These are phyloP conservation scores for Listrodromus nycthemerus DNA, from an alignment of 2,888 invertebrate species.

Conservation along the genomic window DNA sequence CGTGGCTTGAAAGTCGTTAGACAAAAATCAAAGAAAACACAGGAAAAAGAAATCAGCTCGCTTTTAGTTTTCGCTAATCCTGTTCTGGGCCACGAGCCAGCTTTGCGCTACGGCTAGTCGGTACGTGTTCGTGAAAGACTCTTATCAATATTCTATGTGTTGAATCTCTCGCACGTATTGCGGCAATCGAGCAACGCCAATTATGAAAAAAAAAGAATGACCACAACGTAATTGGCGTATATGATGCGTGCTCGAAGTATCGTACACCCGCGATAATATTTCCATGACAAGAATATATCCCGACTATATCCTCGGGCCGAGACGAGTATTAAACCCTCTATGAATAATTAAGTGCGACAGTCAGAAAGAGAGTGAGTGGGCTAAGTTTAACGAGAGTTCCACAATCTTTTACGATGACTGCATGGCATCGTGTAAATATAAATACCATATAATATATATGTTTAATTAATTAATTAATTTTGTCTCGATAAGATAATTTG, in stretches of 20 bases:
- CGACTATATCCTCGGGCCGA: background rate
- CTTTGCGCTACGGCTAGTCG: background rate
- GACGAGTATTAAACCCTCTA: constrained; percentile 29
- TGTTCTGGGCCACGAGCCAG: constrained; percentile 24
- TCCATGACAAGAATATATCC: constrained; percentile 55
- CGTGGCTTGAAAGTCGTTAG: background rate
- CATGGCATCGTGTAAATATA: constrained; percentile 62
- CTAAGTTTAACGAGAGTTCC: constrained; percentile 51
- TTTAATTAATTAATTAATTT: constrained; percentile 38
- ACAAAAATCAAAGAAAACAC: constrained; percentile 9
- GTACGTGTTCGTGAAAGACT: constrained; percentile 45
- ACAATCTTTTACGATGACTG: constrained; percentile 57
- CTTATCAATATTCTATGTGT: constrained; percentile 44
- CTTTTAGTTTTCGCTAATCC: constrained; percentile 34
- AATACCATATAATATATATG: constrained; percentile 43
- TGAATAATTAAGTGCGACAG: constrained; percentile 41
- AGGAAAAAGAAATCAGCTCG: constrained; percentile 4
- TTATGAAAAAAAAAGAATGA: constrained; percentile 1
- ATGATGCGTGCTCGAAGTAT: background rate
- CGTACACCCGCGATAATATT: constrained; percentile 33
- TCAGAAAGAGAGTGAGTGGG: constrained; percentile 29
- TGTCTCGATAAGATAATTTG: constrained; percentile 53
- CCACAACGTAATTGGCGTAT: background rate
- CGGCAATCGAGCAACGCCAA: background rate
- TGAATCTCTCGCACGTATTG: constrained; percentile 33